Conservation (phyloP, 37 sponge, comb jelly and placozoan species). For the Oscarella lobularis region DNA sequence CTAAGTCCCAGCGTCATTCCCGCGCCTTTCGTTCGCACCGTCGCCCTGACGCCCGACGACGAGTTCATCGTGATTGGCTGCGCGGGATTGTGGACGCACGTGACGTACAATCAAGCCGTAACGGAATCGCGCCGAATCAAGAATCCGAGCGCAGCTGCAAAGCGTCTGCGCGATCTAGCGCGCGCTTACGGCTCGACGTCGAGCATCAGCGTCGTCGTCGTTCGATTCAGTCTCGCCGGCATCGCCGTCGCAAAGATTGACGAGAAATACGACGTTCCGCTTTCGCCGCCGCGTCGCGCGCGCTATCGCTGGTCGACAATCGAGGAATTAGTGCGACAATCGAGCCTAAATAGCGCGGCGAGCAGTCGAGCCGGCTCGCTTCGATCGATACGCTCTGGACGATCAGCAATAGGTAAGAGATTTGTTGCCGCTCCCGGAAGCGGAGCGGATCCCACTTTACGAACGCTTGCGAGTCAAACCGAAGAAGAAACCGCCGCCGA, state of each 20-base stretch:
- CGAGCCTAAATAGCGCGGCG: too few species aligned
- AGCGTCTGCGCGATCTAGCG: conserved; percentile 56
- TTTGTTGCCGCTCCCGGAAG: too few species aligned
- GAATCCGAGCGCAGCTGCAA: conserved; percentile 39
- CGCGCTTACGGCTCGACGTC: conserved; percentile 41
- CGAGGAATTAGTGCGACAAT: too few species aligned
- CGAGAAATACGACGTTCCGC: not conserved
- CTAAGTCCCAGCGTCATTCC: conserved; percentile 66
- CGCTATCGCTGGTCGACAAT: not conserved
- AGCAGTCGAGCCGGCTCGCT: too few species aligned
- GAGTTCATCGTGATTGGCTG: conserved; percentile 58
- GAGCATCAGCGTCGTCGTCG: conserved; percentile 46
- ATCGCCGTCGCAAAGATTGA: not conserved
- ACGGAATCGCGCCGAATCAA: not conserved
- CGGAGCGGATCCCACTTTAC: too few species aligned
- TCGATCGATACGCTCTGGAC: too few species aligned
- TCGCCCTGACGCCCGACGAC: conserved; percentile 31
- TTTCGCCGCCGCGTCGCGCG: not conserved
- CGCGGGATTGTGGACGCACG: conserved; percentile 44
- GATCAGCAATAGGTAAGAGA: too few species aligned
- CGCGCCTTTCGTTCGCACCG: conserved; percentile 35
- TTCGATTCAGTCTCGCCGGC: conserved; percentile 3
- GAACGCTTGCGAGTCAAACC: too few species aligned
- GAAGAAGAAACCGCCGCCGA: too few species aligned
- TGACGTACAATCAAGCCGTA: conserved; percentile 33